Evolutionary conservation across 2,113 vertebrate species (phyloP), one percentile per base, ranked within the genome.

Genomic region (Felis chaus): DNA sequence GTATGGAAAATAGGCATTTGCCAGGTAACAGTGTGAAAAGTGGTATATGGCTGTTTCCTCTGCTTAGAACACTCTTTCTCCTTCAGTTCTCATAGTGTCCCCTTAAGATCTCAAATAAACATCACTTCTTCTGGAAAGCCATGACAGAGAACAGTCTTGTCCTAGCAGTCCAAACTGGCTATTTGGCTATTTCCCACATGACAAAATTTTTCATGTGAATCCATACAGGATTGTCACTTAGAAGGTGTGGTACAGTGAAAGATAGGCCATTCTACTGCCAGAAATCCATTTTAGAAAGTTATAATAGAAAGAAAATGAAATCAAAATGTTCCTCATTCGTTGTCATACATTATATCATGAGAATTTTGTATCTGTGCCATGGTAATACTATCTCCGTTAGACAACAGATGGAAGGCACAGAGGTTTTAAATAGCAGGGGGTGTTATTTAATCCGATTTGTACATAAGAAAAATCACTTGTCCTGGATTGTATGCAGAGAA

Each of bases 381-480:
- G 73, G n/a, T 91, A 86, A 33, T 29, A 48, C 74, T 50, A 65
- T 83, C 41, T 84, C 82, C 65, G 50, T 73, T 63, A 71, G 48
- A 55, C 55, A 93, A 93, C 80, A 94, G 78, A 93, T 45, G 66
- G 57, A 93, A 95, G 23, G 36, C 39, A 84, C 5, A 78, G 57
- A 93, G 79, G 61, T 85, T 97, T 95, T 82, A 93, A 95, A 86
- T 29, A 90, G 78, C 80, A 94, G 65, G 45, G 96, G 15, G 16
- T 73, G 13, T 92, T 53, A 96, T 68, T 92, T 91, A 92, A 88
- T 92, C 84, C 63, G 71, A 91, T 95, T 85, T 74, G 33, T 69
- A 69, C 66, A 89, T 89, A 85, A 81, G 66, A 95, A 92, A 95
- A 81, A 78, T 86, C 29, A 71, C 45, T 82, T 85, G 33, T 85